Evolutionary conservation across 1,140 invertebrate species (phyloP), one percentile per base, ranked within the genome.

Genomic region (Drepana arcuata): DNA sequence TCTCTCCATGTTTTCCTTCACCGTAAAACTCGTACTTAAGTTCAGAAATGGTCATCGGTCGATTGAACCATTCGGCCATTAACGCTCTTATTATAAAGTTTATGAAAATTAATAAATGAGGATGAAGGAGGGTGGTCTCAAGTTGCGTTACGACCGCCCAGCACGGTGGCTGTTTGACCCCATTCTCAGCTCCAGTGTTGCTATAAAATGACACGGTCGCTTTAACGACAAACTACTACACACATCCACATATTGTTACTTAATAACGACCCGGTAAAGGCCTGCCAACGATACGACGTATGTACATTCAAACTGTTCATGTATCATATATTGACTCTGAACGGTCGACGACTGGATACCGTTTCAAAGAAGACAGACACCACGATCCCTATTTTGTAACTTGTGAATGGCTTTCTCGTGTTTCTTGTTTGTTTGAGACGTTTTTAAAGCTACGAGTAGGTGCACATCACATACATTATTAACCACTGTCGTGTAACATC

Each of bases 41-140:
- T n/a, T n/a, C n/a, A n/a, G n/a, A n/a, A n/a, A n/a, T n/a, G n/a
- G n/a, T n/a, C n/a, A n/a, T n/a, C n/a, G n/a, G n/a, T n/a, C n/a
- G n/a, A n/a, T n/a, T n/a, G n/a, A n/a, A n/a, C n/a, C n/a, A n/a
- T n/a, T n/a, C n/a, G n/a, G n/a, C n/a, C n/a, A n/a, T n/a, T n/a
- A n/a, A n/a, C n/a, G n/a, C n/a, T n/a, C n/a, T n/a, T 46, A 58
- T 48, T 57, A 50, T 63, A 58, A 47, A 41, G 35, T 57, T 54
- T 59, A 50, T 65, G 59, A 62, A 67, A 66, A 66, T 70, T 64
- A 40, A 66, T 68, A 53, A 64, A 55, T 54, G 51, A 58, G 41
- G n/a, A n/a, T n/a, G 39, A 35, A 41, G 21, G 47, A 33, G 49
- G 49, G 52, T 48, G 61, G 63, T 51, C 52, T 51, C 48, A 34